phyloP scores from a whole-genome alignment of 2,113 vertebrate species.

The Hippoglossus stenolepis region DNA sequence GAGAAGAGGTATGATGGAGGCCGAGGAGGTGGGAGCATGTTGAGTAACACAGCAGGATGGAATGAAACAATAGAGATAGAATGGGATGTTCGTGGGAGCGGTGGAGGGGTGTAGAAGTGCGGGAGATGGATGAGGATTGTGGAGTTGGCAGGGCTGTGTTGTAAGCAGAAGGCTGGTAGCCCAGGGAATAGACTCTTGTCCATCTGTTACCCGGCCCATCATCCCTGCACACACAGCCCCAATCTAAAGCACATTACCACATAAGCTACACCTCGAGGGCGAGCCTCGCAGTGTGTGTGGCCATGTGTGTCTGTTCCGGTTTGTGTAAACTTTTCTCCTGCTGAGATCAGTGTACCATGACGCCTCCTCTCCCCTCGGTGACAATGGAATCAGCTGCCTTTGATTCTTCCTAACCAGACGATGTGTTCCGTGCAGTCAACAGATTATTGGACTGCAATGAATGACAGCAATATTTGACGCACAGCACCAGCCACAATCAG shows the following conservation, averaged over 20 bases:
- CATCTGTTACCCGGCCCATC: slow-evolving; percentile 79
- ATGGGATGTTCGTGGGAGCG: slow-evolving; percentile 38
- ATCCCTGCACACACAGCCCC: slow-evolving; percentile 71
- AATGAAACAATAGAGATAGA: slow-evolving; percentile 62
- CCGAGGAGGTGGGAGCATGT: slow-evolving; percentile 36
- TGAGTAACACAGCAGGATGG: slow-evolving; percentile 40
- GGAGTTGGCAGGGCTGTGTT: slow-evolving; percentile 68
- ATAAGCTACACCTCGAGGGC: slow-evolving; percentile 71
- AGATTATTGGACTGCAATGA: slow-evolving; percentile 17
- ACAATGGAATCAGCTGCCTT: slow-evolving; percentile 28
- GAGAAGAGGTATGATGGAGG: slow-evolving; percentile 22
- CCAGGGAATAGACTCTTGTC: slow-evolving; percentile 80
- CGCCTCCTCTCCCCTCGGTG: slow-evolving; percentile 12
- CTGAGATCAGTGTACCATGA: slow-evolving; percentile 35
- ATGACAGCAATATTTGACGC: slow-evolving; percentile 25
- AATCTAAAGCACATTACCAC: slow-evolving; percentile 74
- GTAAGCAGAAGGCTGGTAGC: slow-evolving; percentile 77
- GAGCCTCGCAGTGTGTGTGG: slow-evolving; percentile 44
- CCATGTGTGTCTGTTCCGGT: slow-evolving; percentile 25
- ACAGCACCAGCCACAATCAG: slow-evolving; percentile 7
- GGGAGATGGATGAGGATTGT: slow-evolving; percentile 69
- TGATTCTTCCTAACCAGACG: slow-evolving; percentile 30
- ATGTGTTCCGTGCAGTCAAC: slow-evolving; percentile 10
- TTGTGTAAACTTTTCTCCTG: slow-evolving; percentile 39
- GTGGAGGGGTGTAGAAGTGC: slow-evolving; percentile 18